phyloP scores from a whole-genome alignment of 2,888 invertebrate species.

The Parnassius glacialis region DNA sequence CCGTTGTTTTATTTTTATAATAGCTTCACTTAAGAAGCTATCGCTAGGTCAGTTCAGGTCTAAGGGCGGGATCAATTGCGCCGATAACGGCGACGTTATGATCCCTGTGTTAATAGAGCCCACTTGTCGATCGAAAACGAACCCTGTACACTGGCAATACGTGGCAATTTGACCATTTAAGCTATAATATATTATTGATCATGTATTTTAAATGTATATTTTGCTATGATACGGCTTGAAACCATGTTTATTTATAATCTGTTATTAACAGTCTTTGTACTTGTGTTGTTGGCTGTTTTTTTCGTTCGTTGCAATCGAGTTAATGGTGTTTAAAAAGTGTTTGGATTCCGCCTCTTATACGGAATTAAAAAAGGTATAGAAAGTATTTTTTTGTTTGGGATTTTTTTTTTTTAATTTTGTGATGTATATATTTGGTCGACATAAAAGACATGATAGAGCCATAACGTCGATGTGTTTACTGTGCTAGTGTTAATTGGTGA shows the following conservation, averaged over 20 bases:
- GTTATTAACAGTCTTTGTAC: constrained; percentile 17
- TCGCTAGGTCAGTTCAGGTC: constrained; percentile 13
- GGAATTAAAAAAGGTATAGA: background rate
- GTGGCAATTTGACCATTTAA: constrained; percentile 1
- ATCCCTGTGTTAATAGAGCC: constrained; percentile 9
- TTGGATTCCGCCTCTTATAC: background rate
- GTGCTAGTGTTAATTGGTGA: no score
- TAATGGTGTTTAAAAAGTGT: constrained; percentile 5
- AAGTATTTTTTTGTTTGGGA: no score
- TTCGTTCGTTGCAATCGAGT: constrained; percentile 11
- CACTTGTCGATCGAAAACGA: background rate
- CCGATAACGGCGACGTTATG: constrained; percentile 17
- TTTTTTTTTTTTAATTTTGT: no score
- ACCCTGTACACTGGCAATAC: constrained; percentile 4
- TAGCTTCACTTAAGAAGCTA: constrained; percentile 13
- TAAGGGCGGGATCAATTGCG: constrained; percentile 30
- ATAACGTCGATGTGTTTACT: no score
- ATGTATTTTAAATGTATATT: no score
- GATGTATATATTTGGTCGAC: no score
- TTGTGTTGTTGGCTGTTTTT: constrained; percentile 15
- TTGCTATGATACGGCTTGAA: constrained; percentile 10
- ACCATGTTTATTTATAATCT: constrained; percentile 21
- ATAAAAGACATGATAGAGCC: no score
- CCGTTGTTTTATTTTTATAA: constrained; percentile 24
- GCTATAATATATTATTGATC: constrained; percentile 6